Percentiles rank a stretch among this genome's conserved stretches.
These are phyloP conservation scores for Masticophis lateralis DNA, from an alignment of 2,797 vertebrate genomes.

Conservation along the genomic window DNA sequence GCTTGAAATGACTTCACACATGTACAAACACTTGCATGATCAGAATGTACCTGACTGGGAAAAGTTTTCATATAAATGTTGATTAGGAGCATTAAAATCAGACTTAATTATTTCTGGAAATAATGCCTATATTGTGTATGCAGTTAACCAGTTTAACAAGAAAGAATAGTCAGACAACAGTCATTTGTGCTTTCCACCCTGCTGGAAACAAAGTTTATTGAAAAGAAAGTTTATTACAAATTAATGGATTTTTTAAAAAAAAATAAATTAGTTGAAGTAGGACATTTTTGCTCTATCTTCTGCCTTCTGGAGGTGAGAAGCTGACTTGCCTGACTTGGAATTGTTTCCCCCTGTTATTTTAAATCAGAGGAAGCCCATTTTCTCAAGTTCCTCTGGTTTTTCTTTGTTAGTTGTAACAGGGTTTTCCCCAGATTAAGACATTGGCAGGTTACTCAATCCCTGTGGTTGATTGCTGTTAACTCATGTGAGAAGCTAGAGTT, in stretches of 20 bases:
- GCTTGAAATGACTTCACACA: constrained; percentile 34
- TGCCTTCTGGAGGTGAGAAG: background rate
- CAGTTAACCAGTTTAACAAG: background rate
- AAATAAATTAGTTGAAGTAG: background rate
- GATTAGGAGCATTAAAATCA: constrained; percentile 27
- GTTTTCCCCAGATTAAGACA: background rate
- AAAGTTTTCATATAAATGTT: background rate
- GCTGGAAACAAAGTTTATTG: background rate
- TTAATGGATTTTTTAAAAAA: background rate
- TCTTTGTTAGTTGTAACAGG: background rate
- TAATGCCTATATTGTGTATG: constrained; percentile 8
- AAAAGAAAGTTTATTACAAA: background rate
- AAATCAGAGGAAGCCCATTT: background rate
- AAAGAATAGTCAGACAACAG: constrained; percentile 13
- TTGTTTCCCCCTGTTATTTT: background rate
- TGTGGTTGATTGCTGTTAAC: background rate
- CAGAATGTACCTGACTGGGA: background rate
- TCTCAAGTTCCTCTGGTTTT: background rate
- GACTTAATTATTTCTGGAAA: constrained; percentile 38
- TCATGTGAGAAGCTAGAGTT: background rate
- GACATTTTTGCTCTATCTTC: background rate
- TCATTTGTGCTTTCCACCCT: background rate
- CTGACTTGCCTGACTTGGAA: background rate
- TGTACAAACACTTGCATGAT: background rate
- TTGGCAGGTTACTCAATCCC: background rate